These are phyloP conservation scores for Creontiades dilutus DNA, from an alignment of 2,888 invertebrate genomes.

Conservation along the genomic window DNA sequence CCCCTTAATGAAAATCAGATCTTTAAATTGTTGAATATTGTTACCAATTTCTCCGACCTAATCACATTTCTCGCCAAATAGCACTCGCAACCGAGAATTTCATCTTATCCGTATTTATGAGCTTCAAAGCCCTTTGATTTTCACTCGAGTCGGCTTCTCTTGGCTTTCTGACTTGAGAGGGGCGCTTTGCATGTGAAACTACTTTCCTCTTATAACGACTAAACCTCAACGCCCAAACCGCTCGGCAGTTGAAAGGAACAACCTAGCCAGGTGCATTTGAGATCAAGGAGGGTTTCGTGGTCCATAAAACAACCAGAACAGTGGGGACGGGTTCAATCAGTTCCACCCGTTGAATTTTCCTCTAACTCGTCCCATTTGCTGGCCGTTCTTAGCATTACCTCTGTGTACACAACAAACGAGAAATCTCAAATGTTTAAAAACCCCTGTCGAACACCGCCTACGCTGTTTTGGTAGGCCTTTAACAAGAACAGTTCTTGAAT, in stretches of 20 bases:
- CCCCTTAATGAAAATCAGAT: background rate
- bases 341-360: background rate
- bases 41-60: background rate
- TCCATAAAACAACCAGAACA: background rate
- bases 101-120: slow-evolving; percentile 17
- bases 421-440: too few relatives aligned
- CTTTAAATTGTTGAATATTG: background rate
- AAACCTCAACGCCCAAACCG: background rate
- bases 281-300: slow-evolving; percentile 6
- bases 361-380: background rate
- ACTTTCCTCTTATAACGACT: background rate
- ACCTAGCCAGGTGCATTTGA: slow-evolving; percentile 5
- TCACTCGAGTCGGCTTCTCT: background rate
- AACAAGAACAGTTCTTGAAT: too few relatives aligned
- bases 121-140: background rate
- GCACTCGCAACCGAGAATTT: background rate
- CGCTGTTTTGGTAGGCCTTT: too few relatives aligned
- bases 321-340: background rate
- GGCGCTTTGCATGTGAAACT: slow-evolving; percentile 32
- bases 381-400: too few relatives aligned
- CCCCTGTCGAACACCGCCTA: too few relatives aligned
- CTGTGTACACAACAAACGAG: too few relatives aligned
- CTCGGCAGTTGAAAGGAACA: background rate
- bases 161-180: background rate
- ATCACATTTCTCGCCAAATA: background rate